Conservation (phyloP, 2,113 vertebrate genomes). For the Microcebus tavaratra region DNA sequence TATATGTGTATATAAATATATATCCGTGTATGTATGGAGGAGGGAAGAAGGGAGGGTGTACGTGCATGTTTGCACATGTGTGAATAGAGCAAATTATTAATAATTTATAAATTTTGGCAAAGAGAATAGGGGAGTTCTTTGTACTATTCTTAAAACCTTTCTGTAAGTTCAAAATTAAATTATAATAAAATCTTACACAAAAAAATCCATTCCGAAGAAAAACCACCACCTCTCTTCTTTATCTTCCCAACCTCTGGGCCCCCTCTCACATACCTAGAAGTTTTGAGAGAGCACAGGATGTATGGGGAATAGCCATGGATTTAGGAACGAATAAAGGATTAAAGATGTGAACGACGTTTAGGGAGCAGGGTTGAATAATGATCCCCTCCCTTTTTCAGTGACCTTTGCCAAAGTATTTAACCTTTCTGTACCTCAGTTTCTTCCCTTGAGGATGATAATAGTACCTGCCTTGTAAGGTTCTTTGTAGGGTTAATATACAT, state of each 20-base stretch:
- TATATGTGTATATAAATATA: not conserved
- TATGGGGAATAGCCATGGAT: not conserved
- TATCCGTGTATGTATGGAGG: not conserved
- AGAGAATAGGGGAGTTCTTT: not conserved
- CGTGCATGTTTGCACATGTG: not conserved
- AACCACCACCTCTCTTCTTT: not conserved
- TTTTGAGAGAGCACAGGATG: not conserved
- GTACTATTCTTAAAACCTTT: not conserved
- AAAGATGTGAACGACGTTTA: not conserved
- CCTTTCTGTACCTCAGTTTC: not conserved
- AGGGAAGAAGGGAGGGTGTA: not conserved
- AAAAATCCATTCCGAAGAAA: not conserved
- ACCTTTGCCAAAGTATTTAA: not conserved
- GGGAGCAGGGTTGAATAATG: not conserved
- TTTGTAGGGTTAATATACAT: not conserved
- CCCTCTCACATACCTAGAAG: not conserved
- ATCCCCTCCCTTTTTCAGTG: not conserved
- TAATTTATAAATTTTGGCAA: not conserved
- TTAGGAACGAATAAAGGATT: not conserved
- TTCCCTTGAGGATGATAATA: not conserved
- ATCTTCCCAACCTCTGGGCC: not conserved
- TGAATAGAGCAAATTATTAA: not conserved
- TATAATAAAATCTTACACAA: not conserved
- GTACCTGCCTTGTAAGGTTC: not conserved
- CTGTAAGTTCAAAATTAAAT: not conserved